Percentiles rank a stretch among this genome's conserved stretches.
Evolutionary conservation across 1,140 invertebrate genomes (phyloP).

Genomic region (Babylonia areolata): DNA sequence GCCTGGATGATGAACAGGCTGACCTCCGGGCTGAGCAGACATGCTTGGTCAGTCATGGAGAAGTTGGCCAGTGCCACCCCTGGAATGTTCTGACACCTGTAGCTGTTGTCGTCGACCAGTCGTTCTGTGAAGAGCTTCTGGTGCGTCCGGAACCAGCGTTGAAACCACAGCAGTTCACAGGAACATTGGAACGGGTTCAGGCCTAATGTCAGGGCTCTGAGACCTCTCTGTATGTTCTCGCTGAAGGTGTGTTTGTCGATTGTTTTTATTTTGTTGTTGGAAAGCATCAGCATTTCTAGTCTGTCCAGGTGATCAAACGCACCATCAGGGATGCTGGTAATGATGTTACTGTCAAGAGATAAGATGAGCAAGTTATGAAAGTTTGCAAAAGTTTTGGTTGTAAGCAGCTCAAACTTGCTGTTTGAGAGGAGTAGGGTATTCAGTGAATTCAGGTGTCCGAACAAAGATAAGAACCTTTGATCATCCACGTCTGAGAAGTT

Average conservation of each 20-base stretch:
- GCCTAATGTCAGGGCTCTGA: background rate
- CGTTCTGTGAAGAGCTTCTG: background rate
- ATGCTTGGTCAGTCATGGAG: constrained; percentile 18
- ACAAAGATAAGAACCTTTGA: background rate
- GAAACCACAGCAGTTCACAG: constrained; percentile 37
- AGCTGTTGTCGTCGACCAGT: background rate
- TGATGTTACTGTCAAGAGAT: background rate
- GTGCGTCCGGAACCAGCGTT: constrained; percentile 13
- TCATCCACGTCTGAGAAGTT: constrained; percentile 11
- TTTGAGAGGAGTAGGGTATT: background rate
- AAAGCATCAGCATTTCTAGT: background rate
- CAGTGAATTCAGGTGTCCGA: background rate
- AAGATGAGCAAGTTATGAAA: background rate
- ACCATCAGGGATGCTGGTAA: background rate
- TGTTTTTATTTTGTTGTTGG: background rate
- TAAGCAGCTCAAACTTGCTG: background rate
- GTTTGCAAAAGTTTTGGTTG: background rate
- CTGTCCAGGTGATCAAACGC: constrained; percentile 7
- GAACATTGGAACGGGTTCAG: constrained; percentile 33
- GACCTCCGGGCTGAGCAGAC: constrained; percentile 8
- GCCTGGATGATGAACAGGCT: constrained; percentile 8
- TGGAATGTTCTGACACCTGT: constrained; percentile 10
- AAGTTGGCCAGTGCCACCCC: background rate
- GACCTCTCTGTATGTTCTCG: background rate
- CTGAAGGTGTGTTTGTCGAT: background rate